phyloP scores from a whole-genome alignment of 2,888 invertebrate species.

The Xylocampa areola region DNA sequence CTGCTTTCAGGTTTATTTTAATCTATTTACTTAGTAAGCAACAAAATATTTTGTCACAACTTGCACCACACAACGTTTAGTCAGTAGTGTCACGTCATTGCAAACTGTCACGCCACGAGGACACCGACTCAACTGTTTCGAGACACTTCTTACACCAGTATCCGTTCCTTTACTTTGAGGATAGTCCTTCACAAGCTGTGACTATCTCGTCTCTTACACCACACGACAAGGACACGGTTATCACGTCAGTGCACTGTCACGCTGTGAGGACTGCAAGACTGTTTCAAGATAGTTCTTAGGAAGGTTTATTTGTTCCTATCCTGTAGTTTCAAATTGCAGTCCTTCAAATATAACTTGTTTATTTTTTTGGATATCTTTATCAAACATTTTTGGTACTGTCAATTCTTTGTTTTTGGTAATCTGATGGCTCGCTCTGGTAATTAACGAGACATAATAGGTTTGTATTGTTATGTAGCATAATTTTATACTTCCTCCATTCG shows the following conservation, averaged over 20 bases:
- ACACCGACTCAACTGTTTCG: conserved; percentile 25
- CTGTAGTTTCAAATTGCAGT: neutral
- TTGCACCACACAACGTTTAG: conserved; percentile 38
- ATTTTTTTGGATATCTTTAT: neutral
- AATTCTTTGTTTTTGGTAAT: neutral
- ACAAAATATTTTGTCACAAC: neutral
- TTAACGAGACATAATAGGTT: no score
- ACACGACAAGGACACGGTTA: conserved; percentile 28
- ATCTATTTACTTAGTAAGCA: no score
- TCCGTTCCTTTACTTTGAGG: conserved; percentile 24
- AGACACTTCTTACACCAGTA: conserved; percentile 30
- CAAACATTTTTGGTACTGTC: neutral
- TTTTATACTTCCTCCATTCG: no score
- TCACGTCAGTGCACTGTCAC: conserved; percentile 35
- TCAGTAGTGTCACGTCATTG: conserved; percentile 44
- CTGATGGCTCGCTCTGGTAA: no score
- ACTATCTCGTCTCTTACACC: conserved; percentile 31
- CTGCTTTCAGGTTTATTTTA: no score
- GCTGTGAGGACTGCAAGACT: conserved; percentile 24
- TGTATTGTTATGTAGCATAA: no score
- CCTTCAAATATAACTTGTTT: neutral
- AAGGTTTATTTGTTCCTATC: conserved; percentile 11
- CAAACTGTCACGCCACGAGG: conserved; percentile 41
- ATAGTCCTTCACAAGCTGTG: conserved; percentile 26
- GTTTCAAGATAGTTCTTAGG: conserved; percentile 23